Conservation (phyloP, 2,797 vertebrate genomes). For the Champsocephalus esox region DNA sequence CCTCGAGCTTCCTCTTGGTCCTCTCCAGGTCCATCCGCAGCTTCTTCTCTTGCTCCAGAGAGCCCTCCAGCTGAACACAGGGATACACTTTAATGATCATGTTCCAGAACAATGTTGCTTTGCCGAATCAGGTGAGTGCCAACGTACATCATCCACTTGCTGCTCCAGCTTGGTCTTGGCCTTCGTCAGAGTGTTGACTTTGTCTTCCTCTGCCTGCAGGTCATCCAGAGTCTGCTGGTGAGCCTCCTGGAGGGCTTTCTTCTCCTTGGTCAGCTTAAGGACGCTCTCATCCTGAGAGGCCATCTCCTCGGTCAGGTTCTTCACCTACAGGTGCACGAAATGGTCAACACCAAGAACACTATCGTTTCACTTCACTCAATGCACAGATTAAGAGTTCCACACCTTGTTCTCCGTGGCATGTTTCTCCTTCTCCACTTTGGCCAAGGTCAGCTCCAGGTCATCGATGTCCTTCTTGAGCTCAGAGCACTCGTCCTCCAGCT, state of each 20-base stretch:
- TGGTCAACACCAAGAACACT: no score
- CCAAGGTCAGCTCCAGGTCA: conserved; percentile 90
- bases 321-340: conserved; percentile 62
- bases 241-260: conserved; percentile 77
- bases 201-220: conserved; percentile 85
- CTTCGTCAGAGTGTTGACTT: conserved; percentile 85
- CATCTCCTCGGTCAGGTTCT: conserved; percentile 82
- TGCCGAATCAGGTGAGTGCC: neutral
- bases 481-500: conserved; percentile 90
- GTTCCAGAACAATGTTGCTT: neutral
- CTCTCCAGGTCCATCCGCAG: conserved; percentile 88
- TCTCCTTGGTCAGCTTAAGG: conserved; percentile 77
- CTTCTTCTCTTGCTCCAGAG: conserved; percentile 92
- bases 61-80: conserved; percentile 85
- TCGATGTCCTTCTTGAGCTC: conserved; percentile 93
- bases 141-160: conserved; percentile 90
- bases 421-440: conserved; percentile 92
- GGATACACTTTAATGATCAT: neutral
- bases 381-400: neutral
- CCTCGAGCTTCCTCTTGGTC: conserved; percentile 90
- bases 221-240: conserved; percentile 74
- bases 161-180: conserved; percentile 82
- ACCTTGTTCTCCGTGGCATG: conserved; percentile 94
- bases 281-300: conserved; percentile 76
- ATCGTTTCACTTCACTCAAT: no score